Conservation (phyloP, 1,140 invertebrate genomes). For the Goniozus legneri region DNA sequence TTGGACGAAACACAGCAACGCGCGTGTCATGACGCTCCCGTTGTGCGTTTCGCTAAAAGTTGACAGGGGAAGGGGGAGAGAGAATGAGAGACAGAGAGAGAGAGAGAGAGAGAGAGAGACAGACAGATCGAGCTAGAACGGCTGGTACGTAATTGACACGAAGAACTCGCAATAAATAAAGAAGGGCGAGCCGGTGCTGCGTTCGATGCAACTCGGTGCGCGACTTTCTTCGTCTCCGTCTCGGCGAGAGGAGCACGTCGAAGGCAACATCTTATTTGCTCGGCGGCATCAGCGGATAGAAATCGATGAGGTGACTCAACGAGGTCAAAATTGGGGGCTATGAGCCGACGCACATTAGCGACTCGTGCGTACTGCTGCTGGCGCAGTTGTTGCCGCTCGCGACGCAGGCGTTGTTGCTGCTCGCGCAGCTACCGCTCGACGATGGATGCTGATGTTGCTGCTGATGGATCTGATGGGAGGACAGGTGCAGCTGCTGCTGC, state of each 20-base stretch:
- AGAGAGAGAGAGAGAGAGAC: slow-evolving; percentile 3
- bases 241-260: too few species aligned
- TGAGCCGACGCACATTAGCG: slow-evolving; percentile 52
- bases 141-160: slow-evolving; percentile 45
- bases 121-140: slow-evolving; percentile 15
- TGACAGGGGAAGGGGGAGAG: too few species aligned
- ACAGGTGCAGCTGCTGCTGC: slow-evolving; percentile 14
- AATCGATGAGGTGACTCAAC: slow-evolving; percentile 51
- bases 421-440: slow-evolving; percentile 14
- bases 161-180: slow-evolving; percentile 39
- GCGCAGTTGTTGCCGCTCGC: slow-evolving; percentile 21
- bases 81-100: too few species aligned
- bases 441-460: slow-evolving; percentile 18
- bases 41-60: too few species aligned
- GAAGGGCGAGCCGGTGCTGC: slow-evolving; percentile 16
- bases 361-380: slow-evolving; percentile 48
- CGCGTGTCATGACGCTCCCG: slow-evolving; percentile 14
- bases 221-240: too few species aligned
- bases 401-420: slow-evolving; percentile 27
- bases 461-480: slow-evolving; percentile 15
- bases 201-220: too few species aligned
- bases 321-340: slow-evolving; percentile 49
- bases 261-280: slow-evolving; percentile 19
- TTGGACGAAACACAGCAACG: too few species aligned
- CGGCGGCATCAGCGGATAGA: slow-evolving; percentile 38